Base-by-base conservation (phyloP, 64 coral and sea anemone genomes). In the Trachythela sp. region DNA sequence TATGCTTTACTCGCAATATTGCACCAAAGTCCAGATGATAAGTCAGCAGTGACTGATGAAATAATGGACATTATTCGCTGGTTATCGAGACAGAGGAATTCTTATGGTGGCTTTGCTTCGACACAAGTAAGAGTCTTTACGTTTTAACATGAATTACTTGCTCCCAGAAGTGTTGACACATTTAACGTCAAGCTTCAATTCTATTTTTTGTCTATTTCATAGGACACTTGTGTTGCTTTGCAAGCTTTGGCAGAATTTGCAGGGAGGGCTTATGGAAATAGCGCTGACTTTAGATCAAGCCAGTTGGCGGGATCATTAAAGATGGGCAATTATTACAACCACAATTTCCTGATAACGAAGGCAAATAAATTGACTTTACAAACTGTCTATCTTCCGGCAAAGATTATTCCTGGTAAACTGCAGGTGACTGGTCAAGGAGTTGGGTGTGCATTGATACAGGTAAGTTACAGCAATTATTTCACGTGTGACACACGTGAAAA, bases 181-280 rank as follows among this genome's bases (percentile, higher is more conserved):
- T n/a, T n/a, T n/a, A n/a, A n/a, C n/a, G n/a, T n/a, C n/a, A n/a
- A n/a, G n/a, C n/a, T n/a, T n/a, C 20, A n/a, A 1, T 64, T 6
- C 8, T 64, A 2, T 64, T 22, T 64, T 64, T 0, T 64, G 13
- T 52, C 9, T 52, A 20, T 22, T 54, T 0, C 35, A 37, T n/a
- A 97, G 95, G 95, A 97, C 83, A 97, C 95, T 2, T 97, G 95
- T 86, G 92, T 97, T 85, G 95, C 88, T 37, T 86, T 97, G 40
- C 90, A 97, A 88, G 85, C 95, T 13, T 77, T 97, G 6, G 80
- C 90, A 17, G 48, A 84, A 71, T 94, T 90, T 41, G 95, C 95
- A 32, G 56, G 56, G 7, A 90, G 39, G 39, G 94, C 34, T 50
- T 88, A n/a, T 27, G 56, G 56, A 64, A 26, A 64, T 27, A 64